Conservation (phyloP, 2,888 invertebrate species). For the Zonitis immaculata region DNA sequence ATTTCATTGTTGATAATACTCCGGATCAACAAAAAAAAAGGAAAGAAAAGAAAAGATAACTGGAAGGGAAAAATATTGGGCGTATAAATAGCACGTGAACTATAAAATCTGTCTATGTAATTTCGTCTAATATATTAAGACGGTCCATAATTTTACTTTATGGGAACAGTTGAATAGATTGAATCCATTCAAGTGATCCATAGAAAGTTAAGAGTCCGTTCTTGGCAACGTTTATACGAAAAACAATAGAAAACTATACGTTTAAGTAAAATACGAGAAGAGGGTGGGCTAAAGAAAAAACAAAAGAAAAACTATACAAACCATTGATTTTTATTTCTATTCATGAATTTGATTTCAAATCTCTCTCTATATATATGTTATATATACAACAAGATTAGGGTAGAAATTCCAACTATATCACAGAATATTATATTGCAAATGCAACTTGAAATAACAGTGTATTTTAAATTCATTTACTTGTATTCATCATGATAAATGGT, state of each 20-base stretch:
- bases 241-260: constrained; percentile 37
- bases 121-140: constrained; percentile 43
- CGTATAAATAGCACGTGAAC: constrained; percentile 23
- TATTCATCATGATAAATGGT: no score
- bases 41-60: not conserved
- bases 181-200: constrained; percentile 44
- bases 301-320: constrained; percentile 32
- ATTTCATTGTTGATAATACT: not conserved
- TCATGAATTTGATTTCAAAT: constrained; percentile 43
- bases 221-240: constrained; percentile 35
- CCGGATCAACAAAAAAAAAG: no score
- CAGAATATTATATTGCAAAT: no score
- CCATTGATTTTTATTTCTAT: constrained; percentile 47
- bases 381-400: constrained; percentile 28
- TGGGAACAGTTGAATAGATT: constrained; percentile 42
- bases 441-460: no score
- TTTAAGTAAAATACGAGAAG: constrained; percentile 38
- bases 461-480: no score
- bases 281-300: not conserved
- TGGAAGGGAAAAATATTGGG: not conserved
- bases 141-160: constrained; percentile 45
- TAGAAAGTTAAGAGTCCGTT: constrained; percentile 41
- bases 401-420: constrained; percentile 5
- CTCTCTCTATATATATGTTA: constrained; percentile 28
- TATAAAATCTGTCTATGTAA: constrained; percentile 41